These are phyloP conservation scores for Leuciscus waleckii DNA, from an alignment of 2,797 vertebrate species.

Conservation along the genomic window DNA sequence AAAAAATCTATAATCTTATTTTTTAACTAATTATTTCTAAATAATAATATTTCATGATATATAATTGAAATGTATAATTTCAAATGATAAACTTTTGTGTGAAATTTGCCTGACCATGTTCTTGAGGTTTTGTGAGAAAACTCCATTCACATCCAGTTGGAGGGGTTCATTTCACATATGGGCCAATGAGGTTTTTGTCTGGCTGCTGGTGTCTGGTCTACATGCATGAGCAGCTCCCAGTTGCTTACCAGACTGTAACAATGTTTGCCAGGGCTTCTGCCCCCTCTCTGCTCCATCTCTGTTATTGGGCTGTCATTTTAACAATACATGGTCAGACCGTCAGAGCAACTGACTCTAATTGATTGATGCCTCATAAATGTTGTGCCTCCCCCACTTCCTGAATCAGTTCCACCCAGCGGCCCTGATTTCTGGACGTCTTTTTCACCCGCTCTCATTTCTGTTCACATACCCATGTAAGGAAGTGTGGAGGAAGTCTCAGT, in stretches of 20 bases:
- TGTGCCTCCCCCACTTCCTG: background rate
- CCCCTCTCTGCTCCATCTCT: constrained; percentile 20
- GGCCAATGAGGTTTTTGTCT: constrained; percentile 14
- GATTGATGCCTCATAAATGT: constrained; percentile 43
- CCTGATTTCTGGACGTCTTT: background rate
- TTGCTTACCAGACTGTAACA: constrained; percentile 47
- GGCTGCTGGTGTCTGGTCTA: constrained; percentile 37
- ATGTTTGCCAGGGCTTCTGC: constrained; percentile 37
- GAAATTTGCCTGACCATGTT: background rate
- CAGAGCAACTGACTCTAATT: constrained; percentile 38
- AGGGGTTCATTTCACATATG: constrained; percentile 12
- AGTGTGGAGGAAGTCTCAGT: constrained; percentile 23
- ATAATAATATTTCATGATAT: background rate
- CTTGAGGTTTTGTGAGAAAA: background rate
- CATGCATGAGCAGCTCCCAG: constrained; percentile 16
- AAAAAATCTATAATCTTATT: background rate
- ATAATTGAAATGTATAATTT: background rate
- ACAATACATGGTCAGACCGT: background rate
- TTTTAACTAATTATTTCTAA: background rate
- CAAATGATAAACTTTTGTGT: background rate
- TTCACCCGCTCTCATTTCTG: constrained; percentile 12
- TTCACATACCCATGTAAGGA: constrained; percentile 2
- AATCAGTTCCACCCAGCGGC: background rate
- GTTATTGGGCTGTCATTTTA: constrained; percentile 30
- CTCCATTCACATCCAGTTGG: background rate